phyloP scores from a whole-genome alignment of 2,797 vertebrate species.

The Onychomys leucogaster region DNA sequence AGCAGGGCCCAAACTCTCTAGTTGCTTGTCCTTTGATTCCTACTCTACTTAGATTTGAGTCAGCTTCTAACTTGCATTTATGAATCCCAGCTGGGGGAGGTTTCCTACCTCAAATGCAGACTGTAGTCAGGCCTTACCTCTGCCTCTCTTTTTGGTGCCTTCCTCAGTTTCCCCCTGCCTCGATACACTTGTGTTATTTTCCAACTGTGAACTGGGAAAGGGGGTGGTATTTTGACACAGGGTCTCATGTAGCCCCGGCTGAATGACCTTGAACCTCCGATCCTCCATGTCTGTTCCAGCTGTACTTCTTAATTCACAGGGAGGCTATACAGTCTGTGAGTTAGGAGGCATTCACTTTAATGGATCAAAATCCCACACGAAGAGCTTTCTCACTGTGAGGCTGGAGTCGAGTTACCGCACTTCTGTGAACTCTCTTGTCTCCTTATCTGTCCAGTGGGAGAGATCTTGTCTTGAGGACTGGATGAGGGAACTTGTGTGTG shows the following conservation, averaged over 20 bases:
- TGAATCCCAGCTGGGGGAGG: not conserved
- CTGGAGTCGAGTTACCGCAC: not conserved
- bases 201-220: not conserved
- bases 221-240: not conserved
- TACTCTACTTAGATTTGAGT: constrained; percentile 10
- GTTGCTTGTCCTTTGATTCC: not conserved
- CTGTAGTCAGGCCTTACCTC: not conserved
- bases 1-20: not conserved
- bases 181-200: not conserved
- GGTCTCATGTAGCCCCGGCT: not conserved
- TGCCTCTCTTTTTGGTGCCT: not conserved
- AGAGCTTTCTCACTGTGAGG: not conserved
- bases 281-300: not conserved
- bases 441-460: not conserved
- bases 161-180: not conserved
- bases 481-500: not conserved
- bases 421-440: not conserved
- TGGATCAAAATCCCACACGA: not conserved
- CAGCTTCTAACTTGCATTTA: not conserved
- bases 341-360: not conserved
- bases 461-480: constrained; percentile 22
- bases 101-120: not conserved
- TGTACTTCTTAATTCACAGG: not conserved
- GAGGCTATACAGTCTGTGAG: not conserved
- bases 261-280: not conserved